Evolutionary conservation across 2,797 vertebrate species (phyloP).

Genomic region (Hydrocynus forskahlii): DNA sequence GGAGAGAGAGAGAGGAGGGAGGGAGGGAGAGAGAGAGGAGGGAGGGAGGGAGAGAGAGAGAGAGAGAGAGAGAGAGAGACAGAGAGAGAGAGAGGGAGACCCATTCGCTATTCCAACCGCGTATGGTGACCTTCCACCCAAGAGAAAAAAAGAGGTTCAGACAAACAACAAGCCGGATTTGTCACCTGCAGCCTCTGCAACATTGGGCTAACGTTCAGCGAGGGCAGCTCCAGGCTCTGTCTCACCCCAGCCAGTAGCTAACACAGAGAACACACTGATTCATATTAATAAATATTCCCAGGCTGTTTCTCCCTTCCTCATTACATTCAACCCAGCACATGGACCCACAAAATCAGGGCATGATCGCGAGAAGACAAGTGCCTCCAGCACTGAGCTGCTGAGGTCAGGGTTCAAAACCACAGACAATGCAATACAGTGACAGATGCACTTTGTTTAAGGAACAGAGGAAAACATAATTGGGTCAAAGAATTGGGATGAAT

Average conservation of each 20-base stretch:
- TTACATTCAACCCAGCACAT: conserved; percentile 2
- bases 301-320: not conserved
- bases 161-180: conserved; percentile 31
- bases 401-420: conserved; percentile 14
- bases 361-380: conserved; percentile 2
- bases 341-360: conserved; percentile 2
- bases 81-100: not conserved
- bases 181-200: conserved; percentile 36
- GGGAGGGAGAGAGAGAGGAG: not conserved
- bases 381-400: conserved; percentile 10
- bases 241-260: conserved; percentile 20
- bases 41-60: not conserved
- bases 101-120: conserved; percentile 11
- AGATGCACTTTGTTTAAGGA: not conserved
- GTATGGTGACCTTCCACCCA: conserved; percentile 24
- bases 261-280: conserved; percentile 29
- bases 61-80: not conserved
- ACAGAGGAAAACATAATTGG: not conserved
- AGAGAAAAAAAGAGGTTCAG: conserved; percentile 37
- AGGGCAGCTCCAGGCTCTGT: conserved; percentile 55
- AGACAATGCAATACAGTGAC: not conserved
- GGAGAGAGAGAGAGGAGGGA: not conserved
- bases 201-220: conserved; percentile 24
- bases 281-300: conserved; percentile 21
- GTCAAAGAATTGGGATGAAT: conserved; percentile 6